phyloP scores from a whole-genome alignment of 2,113 vertebrate species.

The Phainopepla nitens region DNA sequence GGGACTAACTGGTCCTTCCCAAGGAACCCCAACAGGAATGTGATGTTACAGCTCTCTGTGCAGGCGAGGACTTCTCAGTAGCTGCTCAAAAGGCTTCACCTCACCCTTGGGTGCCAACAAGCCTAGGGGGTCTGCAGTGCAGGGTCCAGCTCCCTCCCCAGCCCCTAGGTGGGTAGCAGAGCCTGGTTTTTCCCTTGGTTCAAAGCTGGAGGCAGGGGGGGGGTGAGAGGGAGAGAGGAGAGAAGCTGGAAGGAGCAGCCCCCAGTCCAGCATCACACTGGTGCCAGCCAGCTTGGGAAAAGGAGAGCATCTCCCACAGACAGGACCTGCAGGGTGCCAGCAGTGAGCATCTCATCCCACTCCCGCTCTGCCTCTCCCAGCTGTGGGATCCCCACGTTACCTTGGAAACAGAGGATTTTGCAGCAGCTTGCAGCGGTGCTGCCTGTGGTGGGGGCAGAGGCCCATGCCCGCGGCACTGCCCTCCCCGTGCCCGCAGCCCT shows the following conservation, averaged over 20 bases:
- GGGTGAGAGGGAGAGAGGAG: not conserved
- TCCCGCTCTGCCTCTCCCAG: not conserved
- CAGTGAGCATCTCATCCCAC: not conserved
- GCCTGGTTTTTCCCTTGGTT: not conserved
- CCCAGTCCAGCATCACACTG: accelerated
- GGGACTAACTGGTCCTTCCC: accelerated
- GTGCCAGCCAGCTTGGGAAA: not conserved
- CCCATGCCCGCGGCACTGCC: accelerated
- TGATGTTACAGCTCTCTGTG: not conserved
- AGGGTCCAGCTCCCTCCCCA: not conserved
- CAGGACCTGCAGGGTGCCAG: not conserved
- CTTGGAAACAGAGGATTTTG: not conserved
- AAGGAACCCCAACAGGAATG: not conserved
- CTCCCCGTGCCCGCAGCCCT: not conserved
- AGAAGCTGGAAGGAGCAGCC: not conserved
- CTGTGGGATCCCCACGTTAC: not conserved
- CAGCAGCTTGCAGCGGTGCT: not conserved
- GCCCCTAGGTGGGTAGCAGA: not conserved
- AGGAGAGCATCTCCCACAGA: not conserved
- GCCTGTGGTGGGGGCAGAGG: not conserved
- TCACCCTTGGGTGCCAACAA: not conserved
- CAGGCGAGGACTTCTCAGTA: not conserved
- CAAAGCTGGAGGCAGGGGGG: not conserved
- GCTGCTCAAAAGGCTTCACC: not conserved
- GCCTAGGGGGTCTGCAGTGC: not conserved